Evolutionary conservation across 2,888 invertebrate species (phyloP).

Genomic region (Malthinus seriepunctatus): DNA sequence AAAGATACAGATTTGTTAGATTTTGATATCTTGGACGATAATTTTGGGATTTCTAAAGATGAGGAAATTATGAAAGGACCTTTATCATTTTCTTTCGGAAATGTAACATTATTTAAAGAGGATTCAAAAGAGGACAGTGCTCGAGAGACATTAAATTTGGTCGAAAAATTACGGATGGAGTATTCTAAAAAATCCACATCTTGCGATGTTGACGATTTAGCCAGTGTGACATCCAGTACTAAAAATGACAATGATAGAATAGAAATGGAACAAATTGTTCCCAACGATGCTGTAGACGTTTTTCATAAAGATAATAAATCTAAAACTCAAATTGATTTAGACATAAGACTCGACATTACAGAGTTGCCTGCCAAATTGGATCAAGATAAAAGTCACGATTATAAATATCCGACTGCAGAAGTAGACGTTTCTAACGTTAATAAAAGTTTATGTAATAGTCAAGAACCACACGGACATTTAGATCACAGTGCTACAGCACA

Average conservation of each 20-base stretch:
- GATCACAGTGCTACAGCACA: constrained; percentile 46
- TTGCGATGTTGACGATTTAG: constrained; percentile 49
- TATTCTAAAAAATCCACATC: constrained; percentile 66
- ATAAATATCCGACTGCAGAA: constrained; percentile 41
- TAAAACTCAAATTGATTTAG: constrained; percentile 35
- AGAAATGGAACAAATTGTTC: constrained; percentile 49
- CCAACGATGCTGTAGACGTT: constrained; percentile 39
- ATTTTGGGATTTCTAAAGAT: constrained; percentile 64
- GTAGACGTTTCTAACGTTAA: constrained; percentile 51
- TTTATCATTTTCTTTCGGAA: constrained; percentile 65
- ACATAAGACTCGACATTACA: constrained; percentile 39
- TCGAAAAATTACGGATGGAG: constrained; percentile 80
- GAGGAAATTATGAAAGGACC: constrained; percentile 64
- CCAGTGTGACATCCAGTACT: constrained; percentile 52
- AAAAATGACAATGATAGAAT: constrained; percentile 48
- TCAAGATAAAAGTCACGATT: constrained; percentile 32
- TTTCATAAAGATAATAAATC: constrained; percentile 42
- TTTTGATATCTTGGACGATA: constrained; percentile 60
- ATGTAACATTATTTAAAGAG: constrained; percentile 70
- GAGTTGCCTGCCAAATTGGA: constrained; percentile 32
- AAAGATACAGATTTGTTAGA: constrained; percentile 64
- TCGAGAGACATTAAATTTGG: constrained; percentile 80
- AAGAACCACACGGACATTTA: constrained; percentile 27
- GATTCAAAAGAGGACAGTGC: constrained; percentile 83
- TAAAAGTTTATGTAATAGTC: constrained; percentile 39